These are phyloP conservation scores for Campylorhamphus procurvoides DNA, from an alignment of 2,113 vertebrate genomes.

Conservation along the genomic window DNA sequence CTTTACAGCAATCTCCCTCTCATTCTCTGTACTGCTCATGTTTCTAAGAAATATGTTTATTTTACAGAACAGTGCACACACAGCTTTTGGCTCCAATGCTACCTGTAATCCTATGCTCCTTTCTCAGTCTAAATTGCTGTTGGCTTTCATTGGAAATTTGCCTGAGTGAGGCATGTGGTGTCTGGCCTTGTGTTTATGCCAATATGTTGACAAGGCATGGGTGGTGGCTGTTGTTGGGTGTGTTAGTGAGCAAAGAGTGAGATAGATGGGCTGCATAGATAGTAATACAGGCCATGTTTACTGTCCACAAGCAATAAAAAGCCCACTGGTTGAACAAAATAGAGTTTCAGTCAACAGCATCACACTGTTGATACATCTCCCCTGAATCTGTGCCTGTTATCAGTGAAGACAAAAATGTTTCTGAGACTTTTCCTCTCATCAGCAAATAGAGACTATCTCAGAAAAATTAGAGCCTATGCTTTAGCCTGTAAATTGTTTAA, in stretches of 20 bases:
- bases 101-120: neutral
- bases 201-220: neutral
- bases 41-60: neutral
- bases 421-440: neutral
- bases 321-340: neutral
- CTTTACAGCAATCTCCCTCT: neutral
- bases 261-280: neutral
- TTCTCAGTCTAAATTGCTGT: neutral
- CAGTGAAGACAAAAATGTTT: neutral
- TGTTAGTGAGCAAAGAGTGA: neutral
- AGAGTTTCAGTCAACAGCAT: neutral
- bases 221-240: neutral
- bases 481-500: neutral
- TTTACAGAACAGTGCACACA: neutral
- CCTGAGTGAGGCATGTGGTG: neutral
- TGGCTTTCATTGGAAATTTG: neutral
- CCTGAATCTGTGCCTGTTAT: neutral
- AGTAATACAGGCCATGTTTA: neutral
- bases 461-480: neutral
- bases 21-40: neutral
- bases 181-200: neutral
- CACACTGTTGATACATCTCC: neutral
- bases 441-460: neutral
- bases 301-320: neutral
- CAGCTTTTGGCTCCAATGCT: neutral